phyloP scores from a whole-genome alignment of 2,888 invertebrate genomes.

The Drosophila parthenogenetica region DNA sequence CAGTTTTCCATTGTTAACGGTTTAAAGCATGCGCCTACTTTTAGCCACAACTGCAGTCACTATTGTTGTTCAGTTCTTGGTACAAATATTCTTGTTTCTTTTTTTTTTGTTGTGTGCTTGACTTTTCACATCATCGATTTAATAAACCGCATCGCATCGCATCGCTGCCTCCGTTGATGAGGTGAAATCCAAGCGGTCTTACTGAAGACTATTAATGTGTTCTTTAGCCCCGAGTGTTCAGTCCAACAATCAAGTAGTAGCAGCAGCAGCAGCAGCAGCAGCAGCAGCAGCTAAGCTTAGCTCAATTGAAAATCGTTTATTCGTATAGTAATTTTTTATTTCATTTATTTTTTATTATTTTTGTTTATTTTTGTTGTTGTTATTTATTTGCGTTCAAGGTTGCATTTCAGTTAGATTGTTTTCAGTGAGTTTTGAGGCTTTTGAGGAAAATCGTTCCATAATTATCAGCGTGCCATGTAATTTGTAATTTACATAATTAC shows the following conservation, averaged over 20 bases:
- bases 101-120: background rate
- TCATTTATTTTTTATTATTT: background rate
- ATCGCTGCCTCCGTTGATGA: constrained; percentile 84
- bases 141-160: constrained; percentile 65
- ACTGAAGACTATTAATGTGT: constrained; percentile 45
- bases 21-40: constrained; percentile 50
- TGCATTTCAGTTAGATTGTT: constrained; percentile 62
- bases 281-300: constrained; percentile 24
- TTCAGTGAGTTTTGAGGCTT: constrained; percentile 67
- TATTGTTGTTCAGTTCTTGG: background rate
- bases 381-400: constrained; percentile 73
- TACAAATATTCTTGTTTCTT: background rate
- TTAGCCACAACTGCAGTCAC: constrained; percentile 24
- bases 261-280: too few species aligned
- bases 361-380: background rate
- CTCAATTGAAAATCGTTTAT: constrained; percentile 53
- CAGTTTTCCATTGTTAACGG: constrained; percentile 39
- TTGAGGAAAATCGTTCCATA: constrained; percentile 77
- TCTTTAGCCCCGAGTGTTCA: constrained; percentile 24
- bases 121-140: constrained; percentile 81
- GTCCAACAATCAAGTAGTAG: constrained; percentile 13
- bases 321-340: background rate
- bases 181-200: constrained; percentile 81
- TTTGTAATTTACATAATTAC: constrained; percentile 78
- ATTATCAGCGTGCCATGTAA: constrained; percentile 74